Conservation (phyloP, 2,797 vertebrate genomes). For the Buphagus erythrorhynchus region DNA sequence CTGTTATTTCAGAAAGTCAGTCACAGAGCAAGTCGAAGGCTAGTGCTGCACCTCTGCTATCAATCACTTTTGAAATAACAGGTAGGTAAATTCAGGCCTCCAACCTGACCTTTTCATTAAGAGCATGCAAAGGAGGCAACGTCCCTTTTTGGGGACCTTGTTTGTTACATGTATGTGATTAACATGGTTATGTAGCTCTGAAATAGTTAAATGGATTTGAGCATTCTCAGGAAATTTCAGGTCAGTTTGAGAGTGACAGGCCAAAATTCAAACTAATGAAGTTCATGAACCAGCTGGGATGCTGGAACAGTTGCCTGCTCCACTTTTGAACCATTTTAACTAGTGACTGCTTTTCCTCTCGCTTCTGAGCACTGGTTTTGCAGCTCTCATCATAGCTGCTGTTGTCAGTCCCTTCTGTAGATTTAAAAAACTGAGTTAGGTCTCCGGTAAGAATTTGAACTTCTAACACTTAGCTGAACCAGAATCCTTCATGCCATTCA, state of each 20-base stretch:
- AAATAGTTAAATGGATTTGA: neutral
- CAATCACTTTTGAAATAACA: conserved; percentile 92
- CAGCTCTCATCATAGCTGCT: neutral
- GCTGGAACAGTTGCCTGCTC: neutral
- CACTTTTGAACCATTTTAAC: neutral
- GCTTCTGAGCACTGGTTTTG: rapidly evolving
- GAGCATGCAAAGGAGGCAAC: neutral
- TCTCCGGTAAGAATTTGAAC: neutral
- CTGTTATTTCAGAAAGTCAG: conserved; percentile 89
- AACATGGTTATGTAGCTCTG: neutral
- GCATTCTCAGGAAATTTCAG: neutral
- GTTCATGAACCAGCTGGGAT: neutral
- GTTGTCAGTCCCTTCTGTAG: neutral
- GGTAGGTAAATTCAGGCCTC: conserved; percentile 80
- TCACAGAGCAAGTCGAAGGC: conserved; percentile 84
- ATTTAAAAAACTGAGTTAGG: neutral
- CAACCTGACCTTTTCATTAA: neutral
- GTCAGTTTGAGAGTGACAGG: neutral
- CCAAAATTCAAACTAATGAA: neutral
- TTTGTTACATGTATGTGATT: neutral
- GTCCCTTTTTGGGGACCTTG: neutral
- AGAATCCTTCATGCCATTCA: neutral
- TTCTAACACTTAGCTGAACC: neutral
- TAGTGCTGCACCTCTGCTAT: conserved; percentile 88
- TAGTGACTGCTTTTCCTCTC: neutral